Conservation (phyloP, 2,888 invertebrate genomes). For the Nomada goodeniana region DNA sequence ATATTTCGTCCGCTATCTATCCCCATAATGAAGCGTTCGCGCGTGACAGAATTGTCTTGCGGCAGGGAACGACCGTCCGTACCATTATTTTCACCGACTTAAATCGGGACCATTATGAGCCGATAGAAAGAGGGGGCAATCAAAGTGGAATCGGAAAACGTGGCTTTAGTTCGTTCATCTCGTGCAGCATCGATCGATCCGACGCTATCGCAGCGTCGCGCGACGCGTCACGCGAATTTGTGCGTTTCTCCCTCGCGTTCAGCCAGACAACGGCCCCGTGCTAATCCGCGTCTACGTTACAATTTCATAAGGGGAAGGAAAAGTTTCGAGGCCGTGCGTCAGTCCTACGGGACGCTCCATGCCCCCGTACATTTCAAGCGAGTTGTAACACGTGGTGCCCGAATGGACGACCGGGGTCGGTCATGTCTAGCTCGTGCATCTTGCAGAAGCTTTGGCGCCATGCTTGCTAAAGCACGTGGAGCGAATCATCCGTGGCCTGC, state of each 20-base stretch:
- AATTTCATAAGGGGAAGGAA: conserved; percentile 74
- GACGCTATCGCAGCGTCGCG: conserved; percentile 65
- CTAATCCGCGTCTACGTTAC: conserved; percentile 76
- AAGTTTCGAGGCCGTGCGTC: conserved; percentile 64
- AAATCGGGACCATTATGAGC: conserved; percentile 39
- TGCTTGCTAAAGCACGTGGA: conserved; percentile 47
- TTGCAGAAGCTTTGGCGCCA: conserved; percentile 52
- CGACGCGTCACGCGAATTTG: conserved; percentile 59
- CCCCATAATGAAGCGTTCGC: conserved; percentile 47
- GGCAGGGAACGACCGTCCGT: conserved; percentile 22
- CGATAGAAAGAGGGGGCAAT: too few species aligned
- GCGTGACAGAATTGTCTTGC: conserved; percentile 7
- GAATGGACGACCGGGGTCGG: conserved; percentile 55
- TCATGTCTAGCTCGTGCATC: conserved; percentile 37
- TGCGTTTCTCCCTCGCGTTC: conserved; percentile 56
- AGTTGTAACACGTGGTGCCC: conserved; percentile 65
- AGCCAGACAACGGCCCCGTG: conserved; percentile 76
- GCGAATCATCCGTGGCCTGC: conserved; percentile 35
- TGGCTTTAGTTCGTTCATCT: conserved; percentile 26
- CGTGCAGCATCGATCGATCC: conserved; percentile 64
- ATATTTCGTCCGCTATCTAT: conserved; percentile 18
- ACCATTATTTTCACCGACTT: conserved; percentile 55
- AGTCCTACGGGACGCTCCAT: conserved; percentile 56
- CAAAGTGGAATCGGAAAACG: conserved; percentile 47
- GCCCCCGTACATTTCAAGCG: conserved; percentile 58